phyloP scores from a whole-genome alignment of 2,888 invertebrate species.

The Papilio demoleus region DNA sequence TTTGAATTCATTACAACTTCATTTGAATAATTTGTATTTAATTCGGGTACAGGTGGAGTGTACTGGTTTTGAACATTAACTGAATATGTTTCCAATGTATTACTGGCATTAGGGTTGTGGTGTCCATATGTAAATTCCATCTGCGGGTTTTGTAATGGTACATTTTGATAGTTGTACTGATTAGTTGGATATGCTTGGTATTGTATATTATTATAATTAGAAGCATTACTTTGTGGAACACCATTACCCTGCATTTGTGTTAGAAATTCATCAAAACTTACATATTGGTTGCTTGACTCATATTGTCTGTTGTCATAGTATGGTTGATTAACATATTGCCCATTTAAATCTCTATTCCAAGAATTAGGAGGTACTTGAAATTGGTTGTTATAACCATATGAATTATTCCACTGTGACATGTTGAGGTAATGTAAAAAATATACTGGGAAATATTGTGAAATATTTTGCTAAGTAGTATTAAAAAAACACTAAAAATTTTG shows the following conservation, averaged over 20 bases:
- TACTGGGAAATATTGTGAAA: conserved; percentile 35
- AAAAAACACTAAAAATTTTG: conserved; percentile 42
- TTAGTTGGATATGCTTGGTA: conserved; percentile 65
- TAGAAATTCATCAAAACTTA: conserved; percentile 75
- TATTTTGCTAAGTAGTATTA: conserved; percentile 41
- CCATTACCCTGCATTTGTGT: conserved; percentile 70
- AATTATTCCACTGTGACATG: conserved; percentile 80
- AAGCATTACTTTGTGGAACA: conserved; percentile 52
- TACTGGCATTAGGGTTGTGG: conserved; percentile 54
- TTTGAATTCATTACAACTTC: conserved; percentile 76
- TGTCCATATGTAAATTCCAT: conserved; percentile 59
- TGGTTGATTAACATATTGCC: conserved; percentile 66
- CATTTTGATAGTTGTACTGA: conserved; percentile 68
- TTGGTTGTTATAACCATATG: conserved; percentile 71
- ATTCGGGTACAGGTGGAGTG: conserved; percentile 50
- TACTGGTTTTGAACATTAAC: conserved; percentile 57
- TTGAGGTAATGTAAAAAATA: conserved; percentile 42
- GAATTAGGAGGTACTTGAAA: conserved; percentile 59
- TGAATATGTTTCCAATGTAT: conserved; percentile 56
- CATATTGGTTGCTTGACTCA: conserved; percentile 69
- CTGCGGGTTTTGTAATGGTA: conserved; percentile 63
- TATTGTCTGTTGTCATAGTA: conserved; percentile 65
- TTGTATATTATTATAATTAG: conserved; percentile 61
- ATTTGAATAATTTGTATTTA: conserved; percentile 58
- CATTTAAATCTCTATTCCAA: conserved; percentile 69